phyloP scores from a whole-genome alignment of 2,797 vertebrate species.

The Xenentodon cancila region DNA sequence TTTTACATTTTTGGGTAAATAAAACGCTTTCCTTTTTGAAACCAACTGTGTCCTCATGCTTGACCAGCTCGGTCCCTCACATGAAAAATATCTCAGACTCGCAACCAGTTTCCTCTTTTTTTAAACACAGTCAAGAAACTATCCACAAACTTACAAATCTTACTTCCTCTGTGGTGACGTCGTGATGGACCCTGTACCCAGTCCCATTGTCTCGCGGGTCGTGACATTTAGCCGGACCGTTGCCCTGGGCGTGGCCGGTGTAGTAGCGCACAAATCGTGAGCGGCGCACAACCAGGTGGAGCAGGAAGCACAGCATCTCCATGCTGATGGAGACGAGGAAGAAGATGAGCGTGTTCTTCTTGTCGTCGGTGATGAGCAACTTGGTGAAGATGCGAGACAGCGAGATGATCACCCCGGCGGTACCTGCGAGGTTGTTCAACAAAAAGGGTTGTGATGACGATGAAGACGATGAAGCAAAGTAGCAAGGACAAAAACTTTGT shows the following conservation, averaged over 20 bases:
- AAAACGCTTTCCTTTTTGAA: too few species aligned
- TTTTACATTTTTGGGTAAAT: too few species aligned
- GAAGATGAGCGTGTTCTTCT: conserved; percentile 95
- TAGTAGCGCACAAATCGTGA: conserved; percentile 91
- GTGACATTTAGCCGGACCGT: conserved; percentile 60
- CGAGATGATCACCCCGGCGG: conserved; percentile 95
- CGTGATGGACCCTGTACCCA: conserved; percentile 91
- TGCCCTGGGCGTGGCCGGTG: conserved; percentile 78
- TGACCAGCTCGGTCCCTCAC: too few species aligned
- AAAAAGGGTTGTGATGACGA: background rate
- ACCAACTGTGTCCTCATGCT: too few species aligned
- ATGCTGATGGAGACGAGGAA: conserved; percentile 94
- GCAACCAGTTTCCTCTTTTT: too few species aligned
- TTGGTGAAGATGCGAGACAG: conserved; percentile 98
- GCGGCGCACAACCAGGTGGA: conserved; percentile 91
- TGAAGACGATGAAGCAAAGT: background rate
- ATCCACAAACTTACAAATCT: conserved; percentile 89
- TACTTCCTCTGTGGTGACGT: conserved; percentile 89
- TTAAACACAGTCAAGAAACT: background rate
- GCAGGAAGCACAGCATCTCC: conserved; percentile 93
- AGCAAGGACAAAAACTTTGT: background rate
- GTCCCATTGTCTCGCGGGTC: conserved; percentile 66
- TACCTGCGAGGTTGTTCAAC: conserved; percentile 79
- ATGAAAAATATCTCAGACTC: too few species aligned
- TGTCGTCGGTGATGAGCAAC: conserved; percentile 90